Base-by-base conservation (phyloP, 1,140 invertebrate genomes). In the Diorhabda sublineata region DNA sequence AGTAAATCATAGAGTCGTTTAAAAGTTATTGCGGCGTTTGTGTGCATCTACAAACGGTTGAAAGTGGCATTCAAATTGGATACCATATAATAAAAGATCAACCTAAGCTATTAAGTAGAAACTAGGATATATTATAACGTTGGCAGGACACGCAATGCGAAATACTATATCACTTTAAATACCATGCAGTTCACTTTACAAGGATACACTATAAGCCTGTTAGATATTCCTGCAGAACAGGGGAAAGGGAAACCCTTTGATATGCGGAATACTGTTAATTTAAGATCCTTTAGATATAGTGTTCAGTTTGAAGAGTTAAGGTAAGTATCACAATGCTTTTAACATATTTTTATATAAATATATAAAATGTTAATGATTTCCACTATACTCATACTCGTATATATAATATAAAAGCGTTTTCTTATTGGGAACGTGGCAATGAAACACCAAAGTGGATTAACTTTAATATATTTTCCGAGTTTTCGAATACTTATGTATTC, bases 21-120 rank as follows among this genome's bases (percentile, higher is more conserved):
- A 52, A 52, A 52, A 5, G 45, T 5, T 52, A 5, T 52, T 9
- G 2, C 8, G 8, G 6, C 47, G 47, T 52, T 52, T 52, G 47
- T 52, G 2, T 52, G 47, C n/a, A 52, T 6, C 47, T 52, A 52
- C n/a, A 52, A 52, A 52, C 6, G n/a, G 6, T n/a, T 3, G n/a
- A 52, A 62, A 62, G 44, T 62, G 61, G 11, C 44, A 62, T 62
- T 62, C 8, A 62, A 62, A 62, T 62, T n/a, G 44, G 61, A 44
- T 44, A 11, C 42, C 44, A 44, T 47, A n/a, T 43, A 9, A 45
- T 45, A 44, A 62, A 62, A 44, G 61, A 62, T n/a, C 61, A 62
- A 44, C 47, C 42, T 45, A 45, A 44, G 43, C 44, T 62, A 62
- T 62, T 44, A 62, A 62, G 61, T 62, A 42, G 61, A 62, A 3